These are phyloP conservation scores for Zeuzera pyrina DNA, from an alignment of 2,888 invertebrate genomes.

Conservation along the genomic window DNA sequence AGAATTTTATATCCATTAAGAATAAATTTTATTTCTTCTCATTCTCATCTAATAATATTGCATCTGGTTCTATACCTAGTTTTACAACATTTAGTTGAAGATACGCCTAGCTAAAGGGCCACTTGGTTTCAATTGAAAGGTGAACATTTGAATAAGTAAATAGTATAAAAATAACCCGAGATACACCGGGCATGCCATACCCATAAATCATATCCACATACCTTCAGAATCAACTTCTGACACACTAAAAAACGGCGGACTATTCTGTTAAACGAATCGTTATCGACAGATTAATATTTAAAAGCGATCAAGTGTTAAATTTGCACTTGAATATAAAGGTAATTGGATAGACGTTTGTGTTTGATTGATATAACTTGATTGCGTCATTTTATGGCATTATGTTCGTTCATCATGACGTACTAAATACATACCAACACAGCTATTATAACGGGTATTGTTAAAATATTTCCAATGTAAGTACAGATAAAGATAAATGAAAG, in stretches of 20 bases:
- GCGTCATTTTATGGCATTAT: slow-evolving; percentile 17
- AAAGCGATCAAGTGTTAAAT: slow-evolving; percentile 10
- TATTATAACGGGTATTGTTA: too few relatives aligned
- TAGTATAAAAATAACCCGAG: slow-evolving; percentile 25
- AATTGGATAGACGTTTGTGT: slow-evolving; percentile 27
- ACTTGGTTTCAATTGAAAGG: slow-evolving; percentile 10
- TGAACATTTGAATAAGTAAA: slow-evolving; percentile 10
- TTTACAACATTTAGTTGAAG: too few relatives aligned
- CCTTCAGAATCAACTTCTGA: slow-evolving; percentile 22
- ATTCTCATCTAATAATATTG: too few relatives aligned
- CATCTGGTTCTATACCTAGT: too few relatives aligned
- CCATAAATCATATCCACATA: slow-evolving; percentile 41
- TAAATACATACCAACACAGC: too few relatives aligned
- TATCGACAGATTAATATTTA: slow-evolving; percentile 3
- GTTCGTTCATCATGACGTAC: too few relatives aligned
- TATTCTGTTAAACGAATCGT: slow-evolving; percentile 27
- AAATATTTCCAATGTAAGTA: too few relatives aligned
- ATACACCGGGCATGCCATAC: slow-evolving; percentile 27
- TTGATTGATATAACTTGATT: slow-evolving; percentile 24
- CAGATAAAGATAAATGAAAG: too few relatives aligned
- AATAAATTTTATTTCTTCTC: too few relatives aligned
- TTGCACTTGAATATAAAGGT: slow-evolving; percentile 29
- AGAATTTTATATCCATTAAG: too few relatives aligned
- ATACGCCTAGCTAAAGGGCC: too few relatives aligned
- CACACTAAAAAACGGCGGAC: slow-evolving; percentile 16